Percentiles rank a stretch among this genome's conserved stretches.
These are phyloP conservation scores for Slavum lentiscoides DNA, from an alignment of 2,888 invertebrate genomes.

Conservation along the genomic window DNA sequence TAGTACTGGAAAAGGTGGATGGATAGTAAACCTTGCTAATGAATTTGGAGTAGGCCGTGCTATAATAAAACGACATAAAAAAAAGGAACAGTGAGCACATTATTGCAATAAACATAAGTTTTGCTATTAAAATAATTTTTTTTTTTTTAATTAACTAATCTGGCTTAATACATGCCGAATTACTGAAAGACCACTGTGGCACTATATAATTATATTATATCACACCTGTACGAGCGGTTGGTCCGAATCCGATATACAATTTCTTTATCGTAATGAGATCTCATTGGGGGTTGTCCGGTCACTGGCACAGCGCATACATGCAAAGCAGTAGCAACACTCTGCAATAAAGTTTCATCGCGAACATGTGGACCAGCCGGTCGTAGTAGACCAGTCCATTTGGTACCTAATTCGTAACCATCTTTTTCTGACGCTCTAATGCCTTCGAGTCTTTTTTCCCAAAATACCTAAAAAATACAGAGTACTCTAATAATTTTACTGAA, in stretches of 20 bases:
- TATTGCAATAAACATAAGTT: too few relatives aligned
- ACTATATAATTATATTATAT: slow-evolving; percentile 56
- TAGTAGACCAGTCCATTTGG: slow-evolving; percentile 81
- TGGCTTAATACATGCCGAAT: too few relatives aligned
- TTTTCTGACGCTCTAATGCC: slow-evolving; percentile 83
- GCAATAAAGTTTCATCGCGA: slow-evolving; percentile 83
- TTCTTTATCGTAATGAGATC: slow-evolving; percentile 83
- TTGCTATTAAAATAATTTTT: too few relatives aligned
- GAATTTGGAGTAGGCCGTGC: too few relatives aligned
- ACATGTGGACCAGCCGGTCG: slow-evolving; percentile 83
- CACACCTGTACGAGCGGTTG: slow-evolving; percentile 88
- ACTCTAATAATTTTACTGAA: neutral
- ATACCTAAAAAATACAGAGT: slow-evolving; percentile 58
- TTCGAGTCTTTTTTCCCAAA: slow-evolving; percentile 78
- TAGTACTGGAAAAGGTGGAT: too few relatives aligned
- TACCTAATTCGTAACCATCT: slow-evolving; percentile 78
- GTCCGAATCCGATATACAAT: slow-evolving; percentile 90
- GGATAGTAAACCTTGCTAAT: too few relatives aligned
- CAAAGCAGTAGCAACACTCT: slow-evolving; percentile 93
- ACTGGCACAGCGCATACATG: slow-evolving; percentile 88
- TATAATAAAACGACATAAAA: too few relatives aligned
- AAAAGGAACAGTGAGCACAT: too few relatives aligned
- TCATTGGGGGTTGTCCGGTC: slow-evolving; percentile 82
- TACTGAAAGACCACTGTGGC: too few relatives aligned
- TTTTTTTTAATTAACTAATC: too few relatives aligned